Conservation (phyloP, 2,797 vertebrate species). For the Takifugu rubripes region DNA sequence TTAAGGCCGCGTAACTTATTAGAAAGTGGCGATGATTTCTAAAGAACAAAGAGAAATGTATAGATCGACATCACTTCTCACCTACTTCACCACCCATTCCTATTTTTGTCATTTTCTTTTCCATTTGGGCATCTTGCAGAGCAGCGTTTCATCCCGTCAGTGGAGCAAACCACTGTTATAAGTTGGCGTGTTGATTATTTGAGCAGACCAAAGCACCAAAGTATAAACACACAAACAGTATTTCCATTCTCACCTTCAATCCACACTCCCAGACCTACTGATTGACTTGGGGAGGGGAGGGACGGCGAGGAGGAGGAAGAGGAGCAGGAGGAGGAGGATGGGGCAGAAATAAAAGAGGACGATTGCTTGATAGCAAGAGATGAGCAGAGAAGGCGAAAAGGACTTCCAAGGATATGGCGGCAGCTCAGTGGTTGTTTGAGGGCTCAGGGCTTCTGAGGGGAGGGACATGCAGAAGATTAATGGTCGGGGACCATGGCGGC, state of each 20-base stretch:
- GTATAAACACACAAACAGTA: slow-evolving; percentile 67
- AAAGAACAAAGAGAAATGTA: slow-evolving; percentile 26
- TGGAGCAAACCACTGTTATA: slow-evolving; percentile 45
- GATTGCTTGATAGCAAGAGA: slow-evolving; percentile 9
- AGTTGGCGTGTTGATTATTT: slow-evolving; percentile 47
- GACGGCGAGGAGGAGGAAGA: slow-evolving; percentile 18
- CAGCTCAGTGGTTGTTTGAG: slow-evolving; percentile 51
- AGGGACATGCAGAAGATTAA: slow-evolving; percentile 52
- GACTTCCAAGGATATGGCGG: slow-evolving; percentile 50
- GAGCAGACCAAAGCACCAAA: slow-evolving; percentile 48
- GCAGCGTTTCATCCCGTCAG: slow-evolving; percentile 33
- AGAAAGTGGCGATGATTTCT: slow-evolving; percentile 27
- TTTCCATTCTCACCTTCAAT: slow-evolving; percentile 69
- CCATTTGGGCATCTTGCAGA: slow-evolving; percentile 23
- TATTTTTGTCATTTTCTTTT: slow-evolving; percentile 16
- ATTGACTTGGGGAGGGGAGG: slow-evolving; percentile 20
- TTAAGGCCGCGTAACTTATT: slow-evolving; percentile 24
- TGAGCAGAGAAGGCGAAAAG: slow-evolving; percentile 29
- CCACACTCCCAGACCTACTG: slow-evolving; percentile 58
- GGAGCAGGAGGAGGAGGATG: slow-evolving; percentile 24
- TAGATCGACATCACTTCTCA: slow-evolving; percentile 37
- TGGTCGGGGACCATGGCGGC: slow-evolving; percentile 39
- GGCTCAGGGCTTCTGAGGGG: slow-evolving; percentile 45
- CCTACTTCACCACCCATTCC: slow-evolving; percentile 33
- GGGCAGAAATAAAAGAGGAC: slow-evolving; percentile 12